Conservation (phyloP, 2,113 vertebrate species). For the Microcebus murinus region DNA sequence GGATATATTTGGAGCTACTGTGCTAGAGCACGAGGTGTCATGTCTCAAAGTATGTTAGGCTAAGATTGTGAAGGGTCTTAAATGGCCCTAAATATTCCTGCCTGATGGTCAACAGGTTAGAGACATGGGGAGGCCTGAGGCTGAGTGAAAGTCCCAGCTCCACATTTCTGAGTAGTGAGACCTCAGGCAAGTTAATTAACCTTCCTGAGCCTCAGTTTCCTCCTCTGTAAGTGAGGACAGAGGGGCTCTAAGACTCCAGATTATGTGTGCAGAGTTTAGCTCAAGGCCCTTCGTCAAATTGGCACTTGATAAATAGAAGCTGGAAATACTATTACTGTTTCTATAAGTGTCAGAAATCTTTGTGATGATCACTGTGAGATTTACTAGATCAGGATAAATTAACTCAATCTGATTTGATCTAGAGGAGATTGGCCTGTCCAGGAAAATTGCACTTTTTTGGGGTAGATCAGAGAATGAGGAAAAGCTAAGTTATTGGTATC, state of each 20-base stretch:
- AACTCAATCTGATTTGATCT: background rate
- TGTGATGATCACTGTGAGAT: background rate
- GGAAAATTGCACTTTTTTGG: background rate
- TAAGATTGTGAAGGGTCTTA: background rate
- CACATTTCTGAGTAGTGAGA: rapidly evolving
- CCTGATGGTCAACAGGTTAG: background rate
- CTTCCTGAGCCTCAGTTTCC: background rate
- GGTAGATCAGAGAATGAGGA: background rate
- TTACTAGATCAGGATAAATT: background rate
- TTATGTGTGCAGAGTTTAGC: rapidly evolving
- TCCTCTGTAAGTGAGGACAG: background rate
- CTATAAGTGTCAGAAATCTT: background rate
- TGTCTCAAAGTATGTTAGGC: background rate
- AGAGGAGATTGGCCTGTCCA: background rate
- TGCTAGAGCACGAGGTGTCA: background rate
- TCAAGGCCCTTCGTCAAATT: rapidly evolving
- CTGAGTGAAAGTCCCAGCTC: background rate
- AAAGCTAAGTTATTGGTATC: background rate
- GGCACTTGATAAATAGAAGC: background rate
- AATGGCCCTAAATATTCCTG: background rate
- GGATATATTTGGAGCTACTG: background rate
- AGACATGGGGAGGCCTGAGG: background rate
- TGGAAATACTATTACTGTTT: too few relatives aligned
- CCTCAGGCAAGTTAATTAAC: background rate
- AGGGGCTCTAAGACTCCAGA: background rate